phyloP scores from a whole-genome alignment of 2,797 vertebrate genomes.

The Emys orbicularis region DNA sequence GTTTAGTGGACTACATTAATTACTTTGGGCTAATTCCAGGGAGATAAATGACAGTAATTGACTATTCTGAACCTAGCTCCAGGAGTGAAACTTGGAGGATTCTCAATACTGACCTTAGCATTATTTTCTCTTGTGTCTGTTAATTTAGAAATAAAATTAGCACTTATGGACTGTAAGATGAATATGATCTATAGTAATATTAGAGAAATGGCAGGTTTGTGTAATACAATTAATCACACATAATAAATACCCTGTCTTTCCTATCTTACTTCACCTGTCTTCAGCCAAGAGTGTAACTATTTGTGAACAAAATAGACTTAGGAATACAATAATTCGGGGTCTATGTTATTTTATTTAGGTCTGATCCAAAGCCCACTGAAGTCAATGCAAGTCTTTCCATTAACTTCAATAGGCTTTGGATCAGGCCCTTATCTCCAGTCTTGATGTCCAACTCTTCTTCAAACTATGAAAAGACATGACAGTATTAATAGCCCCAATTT shows the following conservation, averaged over 20 bases:
- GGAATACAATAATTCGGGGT: background rate
- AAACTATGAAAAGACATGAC: background rate
- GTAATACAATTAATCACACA: background rate
- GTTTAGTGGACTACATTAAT: background rate
- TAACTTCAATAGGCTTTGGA: background rate
- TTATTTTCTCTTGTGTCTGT: background rate
- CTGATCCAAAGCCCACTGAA: background rate
- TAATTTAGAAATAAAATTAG: slow-evolving; percentile 1
- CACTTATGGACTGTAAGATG: background rate
- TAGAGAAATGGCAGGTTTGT: background rate
- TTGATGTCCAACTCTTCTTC: background rate
- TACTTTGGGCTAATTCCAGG: background rate
- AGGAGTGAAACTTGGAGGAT: background rate
- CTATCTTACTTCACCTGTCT: background rate
- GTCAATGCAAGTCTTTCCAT: background rate
- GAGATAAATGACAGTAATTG: background rate
- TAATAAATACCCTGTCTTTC: background rate
- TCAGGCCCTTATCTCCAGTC: background rate
- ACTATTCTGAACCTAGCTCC: background rate
- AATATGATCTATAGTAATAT: background rate
- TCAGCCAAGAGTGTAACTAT: background rate
- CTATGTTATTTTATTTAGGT: background rate
- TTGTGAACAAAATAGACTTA: background rate
- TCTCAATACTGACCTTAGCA: background rate
- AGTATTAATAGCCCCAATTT: background rate